A percentile compares a stretch with the other conserved stretches of the same genome.
phyloP scores from a whole-genome alignment of 2,113 vertebrate genomes.

The Athene cunicularia region DNA sequence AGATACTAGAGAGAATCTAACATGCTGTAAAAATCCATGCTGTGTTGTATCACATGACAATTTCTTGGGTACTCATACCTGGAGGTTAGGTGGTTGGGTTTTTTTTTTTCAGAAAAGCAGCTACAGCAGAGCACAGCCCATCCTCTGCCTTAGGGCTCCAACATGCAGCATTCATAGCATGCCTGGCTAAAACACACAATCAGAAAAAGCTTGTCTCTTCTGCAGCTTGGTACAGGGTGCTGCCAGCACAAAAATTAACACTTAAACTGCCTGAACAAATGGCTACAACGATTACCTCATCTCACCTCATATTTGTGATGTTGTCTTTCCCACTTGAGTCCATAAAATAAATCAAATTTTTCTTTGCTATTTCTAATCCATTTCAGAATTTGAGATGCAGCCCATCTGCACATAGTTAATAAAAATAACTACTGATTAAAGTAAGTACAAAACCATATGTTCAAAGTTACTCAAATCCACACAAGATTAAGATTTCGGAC shows the following conservation, averaged over 20 bases:
- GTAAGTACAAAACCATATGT: background rate
- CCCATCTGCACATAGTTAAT: constrained; percentile 61
- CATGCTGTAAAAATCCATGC: background rate
- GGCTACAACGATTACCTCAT: background rate
- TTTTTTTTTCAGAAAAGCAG: background rate
- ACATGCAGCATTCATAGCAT: background rate
- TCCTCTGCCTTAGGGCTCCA: background rate
- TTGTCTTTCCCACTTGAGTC: constrained; percentile 77
- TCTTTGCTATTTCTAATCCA: constrained; percentile 73
- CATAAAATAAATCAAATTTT: constrained; percentile 74
- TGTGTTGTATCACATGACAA: background rate
- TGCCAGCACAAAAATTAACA: background rate
- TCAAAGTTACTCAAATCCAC: background rate
- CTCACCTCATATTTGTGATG: constrained; percentile 77
- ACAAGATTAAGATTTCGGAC: background rate
- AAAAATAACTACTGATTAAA: background rate
- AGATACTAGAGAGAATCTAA: background rate
- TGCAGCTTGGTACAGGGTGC: background rate
- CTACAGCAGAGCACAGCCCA: background rate
- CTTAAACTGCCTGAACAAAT: background rate
- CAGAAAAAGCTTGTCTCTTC: background rate
- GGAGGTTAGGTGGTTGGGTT: background rate
- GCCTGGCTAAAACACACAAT: background rate
- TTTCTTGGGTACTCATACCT: background rate
- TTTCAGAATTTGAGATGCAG: constrained; percentile 77